phyloP scores from a whole-genome alignment of 1,140 invertebrate genomes.

The Drosophila ananassae region DNA sequence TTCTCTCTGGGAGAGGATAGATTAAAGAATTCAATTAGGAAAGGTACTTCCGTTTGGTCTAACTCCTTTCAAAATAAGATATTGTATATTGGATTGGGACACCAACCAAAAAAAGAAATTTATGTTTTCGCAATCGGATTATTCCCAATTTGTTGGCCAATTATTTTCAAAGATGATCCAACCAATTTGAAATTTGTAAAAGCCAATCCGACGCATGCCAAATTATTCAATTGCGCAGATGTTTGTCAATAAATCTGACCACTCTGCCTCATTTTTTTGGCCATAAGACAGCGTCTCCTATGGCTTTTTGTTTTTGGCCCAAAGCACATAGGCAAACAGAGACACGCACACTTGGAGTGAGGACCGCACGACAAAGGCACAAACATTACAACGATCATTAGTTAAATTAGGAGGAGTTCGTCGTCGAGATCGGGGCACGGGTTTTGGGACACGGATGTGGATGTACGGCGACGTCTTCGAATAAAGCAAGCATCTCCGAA shows the following conservation, averaged over 20 bases:
- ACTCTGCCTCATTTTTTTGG: conserved; percentile 44
- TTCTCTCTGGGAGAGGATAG: neutral
- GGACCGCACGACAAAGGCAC: conserved; percentile 74
- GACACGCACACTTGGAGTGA: conserved; percentile 71
- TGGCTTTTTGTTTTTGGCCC: conserved; percentile 35
- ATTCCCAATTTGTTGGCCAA: neutral
- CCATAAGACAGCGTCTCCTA: conserved; percentile 29
- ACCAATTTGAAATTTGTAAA: conserved; percentile 25
- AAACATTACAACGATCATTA: conserved; percentile 82
- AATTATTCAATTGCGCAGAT: conserved; percentile 57
- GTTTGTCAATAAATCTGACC: conserved; percentile 59
- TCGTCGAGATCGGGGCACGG: conserved; percentile 23
- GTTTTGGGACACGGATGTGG: conserved; percentile 23
- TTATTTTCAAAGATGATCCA: conserved; percentile 25
- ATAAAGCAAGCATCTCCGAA: conserved; percentile 32
- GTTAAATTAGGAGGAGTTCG: conserved; percentile 68
- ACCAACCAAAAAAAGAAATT: neutral
- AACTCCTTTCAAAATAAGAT: no score
- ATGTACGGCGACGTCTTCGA: conserved; percentile 31
- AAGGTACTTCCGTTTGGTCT: neutral
- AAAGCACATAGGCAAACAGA: conserved; percentile 74
- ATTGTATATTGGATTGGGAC: no score
- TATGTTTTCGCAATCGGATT: neutral
- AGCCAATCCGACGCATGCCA: conserved; percentile 60
- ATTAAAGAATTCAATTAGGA: neutral